Conservation (phyloP, 2,888 invertebrate species). For the Cephus sareptanus region DNA sequence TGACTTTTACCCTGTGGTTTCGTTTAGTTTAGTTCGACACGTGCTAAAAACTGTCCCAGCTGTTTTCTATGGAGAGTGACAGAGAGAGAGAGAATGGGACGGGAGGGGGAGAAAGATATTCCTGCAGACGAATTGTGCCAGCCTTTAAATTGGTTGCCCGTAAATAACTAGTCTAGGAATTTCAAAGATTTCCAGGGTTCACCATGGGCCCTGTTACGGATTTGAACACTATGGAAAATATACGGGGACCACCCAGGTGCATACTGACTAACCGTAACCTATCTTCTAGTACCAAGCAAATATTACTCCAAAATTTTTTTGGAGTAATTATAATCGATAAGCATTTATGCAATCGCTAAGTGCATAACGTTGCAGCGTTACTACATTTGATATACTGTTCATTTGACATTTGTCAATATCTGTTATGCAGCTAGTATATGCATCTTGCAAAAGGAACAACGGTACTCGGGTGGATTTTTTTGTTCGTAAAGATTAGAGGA, state of each 20-base stretch:
- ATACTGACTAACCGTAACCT: background rate
- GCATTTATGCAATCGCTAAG: background rate
- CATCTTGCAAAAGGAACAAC: no score
- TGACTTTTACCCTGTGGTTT: background rate
- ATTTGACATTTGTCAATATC: no score
- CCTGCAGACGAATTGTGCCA: conserved; percentile 22
- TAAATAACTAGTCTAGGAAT: conserved; percentile 29
- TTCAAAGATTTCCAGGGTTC: background rate
- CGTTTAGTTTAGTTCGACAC: conserved; percentile 17
- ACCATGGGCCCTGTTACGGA: background rate
- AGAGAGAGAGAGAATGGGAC: background rate
- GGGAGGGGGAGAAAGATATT: background rate
- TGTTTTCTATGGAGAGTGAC: background rate
- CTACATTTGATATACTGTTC: no score
- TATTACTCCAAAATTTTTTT: no score
- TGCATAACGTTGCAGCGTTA: background rate
- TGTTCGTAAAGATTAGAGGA: no score
- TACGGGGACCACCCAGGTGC: conserved; percentile 1
- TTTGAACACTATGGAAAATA: background rate
- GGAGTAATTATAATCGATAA: background rate
- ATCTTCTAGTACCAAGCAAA: background rate
- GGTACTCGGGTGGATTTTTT: no score
- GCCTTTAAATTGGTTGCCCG: conserved; percentile 30
- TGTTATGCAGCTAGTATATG: no score
- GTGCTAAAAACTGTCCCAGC: conserved; percentile 27